Percentiles rank a stretch among this genome's conserved stretches.
Conservation (phyloP, 2,888 invertebrate species). For the Limnephilus rhombicus region DNA sequence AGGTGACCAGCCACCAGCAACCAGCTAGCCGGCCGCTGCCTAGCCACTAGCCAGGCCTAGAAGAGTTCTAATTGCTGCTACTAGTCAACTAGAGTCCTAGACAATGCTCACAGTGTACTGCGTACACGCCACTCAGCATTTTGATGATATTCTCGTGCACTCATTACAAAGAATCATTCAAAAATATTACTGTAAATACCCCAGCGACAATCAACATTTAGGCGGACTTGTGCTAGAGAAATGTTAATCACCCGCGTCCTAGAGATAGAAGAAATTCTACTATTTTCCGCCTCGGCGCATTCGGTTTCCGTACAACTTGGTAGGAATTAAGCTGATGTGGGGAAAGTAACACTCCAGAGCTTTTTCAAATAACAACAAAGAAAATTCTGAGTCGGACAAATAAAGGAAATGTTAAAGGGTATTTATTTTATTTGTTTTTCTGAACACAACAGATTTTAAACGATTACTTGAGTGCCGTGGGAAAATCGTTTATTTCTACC, state of each 20-base stretch:
- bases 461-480: conserved; percentile 8
- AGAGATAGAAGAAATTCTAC: not conserved
- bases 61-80: not conserved
- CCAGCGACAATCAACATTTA: not conserved
- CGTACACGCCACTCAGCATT: not conserved
- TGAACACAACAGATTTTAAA: not conserved
- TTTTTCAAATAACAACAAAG: not conserved
- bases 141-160: conserved; percentile 27
- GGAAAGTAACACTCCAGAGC: not conserved
- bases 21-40: conserved; percentile 3
- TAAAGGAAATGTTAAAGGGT: not conserved
- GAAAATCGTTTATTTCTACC: conserved; percentile 26
- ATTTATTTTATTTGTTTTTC: not conserved
- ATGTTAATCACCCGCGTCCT: not conserved
- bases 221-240: not conserved
- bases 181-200: not conserved
- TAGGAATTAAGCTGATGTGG: not conserved
- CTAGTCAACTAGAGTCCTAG: not conserved
- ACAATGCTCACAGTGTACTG: not conserved
- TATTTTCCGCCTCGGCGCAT: not conserved
- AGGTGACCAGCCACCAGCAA: conserved; percentile 59
- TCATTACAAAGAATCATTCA: conserved; percentile 1
- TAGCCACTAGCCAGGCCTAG: conserved; percentile 31
- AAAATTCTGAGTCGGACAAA: not conserved
- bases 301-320: not conserved